Conservation (phyloP, 1,140 invertebrate genomes). For the Aphis craccivora region DNA sequence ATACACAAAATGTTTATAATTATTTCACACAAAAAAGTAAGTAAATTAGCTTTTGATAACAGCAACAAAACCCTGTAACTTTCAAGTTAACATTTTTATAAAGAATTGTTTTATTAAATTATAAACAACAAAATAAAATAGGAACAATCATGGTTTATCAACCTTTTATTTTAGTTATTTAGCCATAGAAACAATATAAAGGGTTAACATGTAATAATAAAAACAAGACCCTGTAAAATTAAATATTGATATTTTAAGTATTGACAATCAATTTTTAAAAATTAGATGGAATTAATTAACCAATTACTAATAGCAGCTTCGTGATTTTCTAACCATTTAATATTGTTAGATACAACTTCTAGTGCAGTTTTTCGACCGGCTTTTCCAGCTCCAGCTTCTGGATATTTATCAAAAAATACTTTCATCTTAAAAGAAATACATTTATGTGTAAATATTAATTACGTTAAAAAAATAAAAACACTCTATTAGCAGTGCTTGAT, state of each 20-base stretch:
- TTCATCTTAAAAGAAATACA: constrained; percentile 70
- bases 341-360: constrained; percentile 81
- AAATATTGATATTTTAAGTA: not conserved
- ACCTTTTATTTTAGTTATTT: not conserved
- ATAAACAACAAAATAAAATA: not conserved
- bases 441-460: not conserved
- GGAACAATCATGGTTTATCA: not conserved
- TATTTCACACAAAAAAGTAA: not conserved
- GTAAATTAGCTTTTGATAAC: not conserved
- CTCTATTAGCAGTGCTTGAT: too few relatives aligned
- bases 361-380: constrained; percentile 75
- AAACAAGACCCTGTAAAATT: not conserved
- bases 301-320: constrained; percentile 45
- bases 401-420: constrained; percentile 79
- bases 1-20: not conserved
- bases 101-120: not conserved
- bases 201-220: not conserved
- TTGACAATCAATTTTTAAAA: not conserved
- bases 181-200: not conserved
- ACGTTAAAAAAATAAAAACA: not conserved
- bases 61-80: not conserved
- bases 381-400: constrained; percentile 85
- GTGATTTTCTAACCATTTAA: constrained; percentile 73
- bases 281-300: constrained; percentile 34
- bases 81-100: not conserved